phyloP scores from a whole-genome alignment of 2,797 vertebrate genomes.

The Zalophus californianus region DNA sequence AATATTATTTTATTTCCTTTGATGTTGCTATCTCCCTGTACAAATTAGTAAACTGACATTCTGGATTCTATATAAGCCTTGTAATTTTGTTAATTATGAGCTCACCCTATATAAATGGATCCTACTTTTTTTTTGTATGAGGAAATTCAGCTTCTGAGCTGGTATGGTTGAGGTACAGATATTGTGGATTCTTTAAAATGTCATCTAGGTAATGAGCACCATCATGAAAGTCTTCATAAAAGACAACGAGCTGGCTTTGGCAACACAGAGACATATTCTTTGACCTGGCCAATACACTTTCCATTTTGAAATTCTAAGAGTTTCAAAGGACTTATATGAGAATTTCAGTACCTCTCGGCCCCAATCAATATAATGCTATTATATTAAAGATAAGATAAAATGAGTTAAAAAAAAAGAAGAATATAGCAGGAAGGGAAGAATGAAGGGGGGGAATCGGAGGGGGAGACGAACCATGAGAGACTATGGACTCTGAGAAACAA shows the following conservation, averaged over 20 bases:
- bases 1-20: not conserved
- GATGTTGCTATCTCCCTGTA: not conserved
- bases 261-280: not conserved
- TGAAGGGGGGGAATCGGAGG: no score
- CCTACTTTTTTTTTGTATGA: not conserved
- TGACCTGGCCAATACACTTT: not conserved
- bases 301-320: constrained; percentile 36
- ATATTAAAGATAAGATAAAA: constrained; percentile 7
- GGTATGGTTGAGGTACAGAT: not conserved
- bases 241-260: not conserved
- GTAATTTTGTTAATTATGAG: not conserved
- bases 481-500: no score
- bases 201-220: not conserved
- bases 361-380: not conserved
- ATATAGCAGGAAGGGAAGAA: no score
- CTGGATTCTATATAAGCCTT: not conserved
- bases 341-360: not conserved
- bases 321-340: not conserved
- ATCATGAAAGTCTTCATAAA: not conserved
- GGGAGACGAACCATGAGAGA: no score
- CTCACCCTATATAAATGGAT: not conserved
- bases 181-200: not conserved
- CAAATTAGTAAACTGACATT: not conserved
- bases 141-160: not conserved
- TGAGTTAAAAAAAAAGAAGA: not conserved